A percentile compares a stretch with the other conserved stretches of the same genome.
Evolutionary conservation across 2,797 vertebrate genomes (phyloP).

Genomic region (Anabacerthia variegaticeps): DNA sequence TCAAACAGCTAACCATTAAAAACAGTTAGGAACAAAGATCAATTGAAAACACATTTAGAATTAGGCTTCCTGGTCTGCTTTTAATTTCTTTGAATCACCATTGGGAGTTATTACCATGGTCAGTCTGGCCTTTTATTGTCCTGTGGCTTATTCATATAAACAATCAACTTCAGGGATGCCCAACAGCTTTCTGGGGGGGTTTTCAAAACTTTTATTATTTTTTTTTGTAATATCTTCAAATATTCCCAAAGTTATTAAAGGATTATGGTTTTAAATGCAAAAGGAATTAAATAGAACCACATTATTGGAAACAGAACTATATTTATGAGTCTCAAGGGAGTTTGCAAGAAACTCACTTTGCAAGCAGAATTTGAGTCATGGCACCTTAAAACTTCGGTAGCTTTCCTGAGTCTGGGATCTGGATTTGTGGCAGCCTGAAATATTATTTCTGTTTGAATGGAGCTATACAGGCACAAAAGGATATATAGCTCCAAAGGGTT

Average conservation of each 20-base stretch:
- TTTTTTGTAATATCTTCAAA: not conserved
- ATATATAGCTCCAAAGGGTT: not conserved
- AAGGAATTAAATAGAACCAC: not conserved
- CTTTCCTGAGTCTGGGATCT: not conserved
- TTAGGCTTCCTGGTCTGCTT: conserved; percentile 38
- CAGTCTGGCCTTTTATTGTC: conserved; percentile 3
- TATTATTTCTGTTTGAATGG: not conserved
- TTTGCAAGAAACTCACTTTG: not conserved
- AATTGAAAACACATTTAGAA: conserved; percentile 57
- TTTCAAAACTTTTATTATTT: not conserved
- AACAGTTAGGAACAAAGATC: conserved; percentile 24
- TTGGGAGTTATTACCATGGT: not conserved
- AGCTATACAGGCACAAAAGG: not conserved
- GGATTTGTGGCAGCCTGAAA: not conserved
- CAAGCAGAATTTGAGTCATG: not conserved
- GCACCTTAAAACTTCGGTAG: not conserved
- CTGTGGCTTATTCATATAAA: not conserved
- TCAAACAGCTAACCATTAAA: conserved; percentile 34
- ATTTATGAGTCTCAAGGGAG: not conserved
- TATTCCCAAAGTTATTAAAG: not conserved
- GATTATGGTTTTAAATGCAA: conserved; percentile 9
- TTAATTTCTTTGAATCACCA: conserved; percentile 34
- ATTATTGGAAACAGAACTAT: not conserved
- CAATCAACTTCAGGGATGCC: not conserved
- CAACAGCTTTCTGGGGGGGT: not conserved